phyloP scores from a whole-genome alignment of 2,888 invertebrate genomes.

The Therioaphis trifolii region DNA sequence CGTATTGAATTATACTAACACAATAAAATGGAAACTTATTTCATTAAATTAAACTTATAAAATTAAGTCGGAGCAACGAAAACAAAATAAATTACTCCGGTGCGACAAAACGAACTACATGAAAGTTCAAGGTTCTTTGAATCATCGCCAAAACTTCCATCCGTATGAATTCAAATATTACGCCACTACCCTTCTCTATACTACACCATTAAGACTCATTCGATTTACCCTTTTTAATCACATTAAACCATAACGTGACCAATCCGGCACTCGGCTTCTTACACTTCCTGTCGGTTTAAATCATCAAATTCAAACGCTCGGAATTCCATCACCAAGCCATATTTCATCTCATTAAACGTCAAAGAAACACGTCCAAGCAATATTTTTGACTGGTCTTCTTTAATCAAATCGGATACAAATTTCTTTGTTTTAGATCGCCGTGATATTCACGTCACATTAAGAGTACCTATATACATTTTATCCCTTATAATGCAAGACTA shows the following conservation, averaged over 20 bases:
- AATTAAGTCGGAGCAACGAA: no score
- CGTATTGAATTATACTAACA: no score
- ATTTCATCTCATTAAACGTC: slow-evolving; percentile 26
- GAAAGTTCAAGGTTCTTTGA: neutral
- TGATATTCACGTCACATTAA: no score
- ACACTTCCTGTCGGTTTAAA: neutral
- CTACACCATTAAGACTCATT: neutral
- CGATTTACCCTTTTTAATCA: slow-evolving; percentile 30
- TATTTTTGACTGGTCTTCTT: neutral
- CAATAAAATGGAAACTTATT: no score
- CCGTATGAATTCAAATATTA: neutral
- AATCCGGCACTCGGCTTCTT: neutral
- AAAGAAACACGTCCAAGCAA: neutral
- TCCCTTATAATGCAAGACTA: neutral
- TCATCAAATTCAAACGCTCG: neutral
- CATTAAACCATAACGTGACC: neutral
- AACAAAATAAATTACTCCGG: neutral
- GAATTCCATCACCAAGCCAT: neutral
- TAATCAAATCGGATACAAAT: neutral
- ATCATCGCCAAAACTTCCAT: neutral
- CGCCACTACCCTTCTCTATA: no score
- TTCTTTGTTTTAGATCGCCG: neutral
- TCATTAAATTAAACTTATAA: no score
- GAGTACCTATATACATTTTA: neutral
- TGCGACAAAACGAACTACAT: neutral